phyloP scores from a whole-genome alignment of 53 echinoderm and acorn worm genomes.

The Patiria pectinifera region DNA sequence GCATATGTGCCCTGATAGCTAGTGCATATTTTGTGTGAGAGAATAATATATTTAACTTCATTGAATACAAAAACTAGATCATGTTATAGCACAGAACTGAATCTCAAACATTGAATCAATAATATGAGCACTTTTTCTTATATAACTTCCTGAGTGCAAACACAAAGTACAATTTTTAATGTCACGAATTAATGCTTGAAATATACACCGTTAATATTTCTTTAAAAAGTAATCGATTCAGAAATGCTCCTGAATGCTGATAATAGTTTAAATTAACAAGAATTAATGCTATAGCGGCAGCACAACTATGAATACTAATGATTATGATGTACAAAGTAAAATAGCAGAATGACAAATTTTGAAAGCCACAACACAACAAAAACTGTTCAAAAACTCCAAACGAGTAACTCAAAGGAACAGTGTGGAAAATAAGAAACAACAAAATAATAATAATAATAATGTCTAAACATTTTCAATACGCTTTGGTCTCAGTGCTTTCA shows the following conservation, averaged over 20 bases:
- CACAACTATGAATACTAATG: not conserved
- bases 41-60: not conserved
- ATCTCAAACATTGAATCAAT: not conserved
- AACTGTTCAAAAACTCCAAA: not conserved
- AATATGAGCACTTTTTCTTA: not conserved
- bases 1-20: not conserved
- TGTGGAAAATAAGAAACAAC: not conserved
- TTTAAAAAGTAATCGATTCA: no score
- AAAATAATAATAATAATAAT: not conserved
- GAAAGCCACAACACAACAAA: not conserved
- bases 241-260: no score
- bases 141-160: not conserved
- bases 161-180: not conserved
- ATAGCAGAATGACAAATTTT: not conserved
- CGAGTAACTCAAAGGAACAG: no score
- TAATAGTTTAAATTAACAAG: no score
- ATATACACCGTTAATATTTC: no score
- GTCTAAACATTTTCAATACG: not conserved
- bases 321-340: not conserved
- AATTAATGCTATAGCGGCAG: no score
- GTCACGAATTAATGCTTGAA: no score
- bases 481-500: not conserved
- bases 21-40: not conserved
- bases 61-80: not conserved
- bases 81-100: not conserved